A percentile compares a stretch with the other conserved stretches of the same genome.
Evolutionary conservation across 1,140 invertebrate species (phyloP).

Genomic region (Diploscapter pachys): DNA sequence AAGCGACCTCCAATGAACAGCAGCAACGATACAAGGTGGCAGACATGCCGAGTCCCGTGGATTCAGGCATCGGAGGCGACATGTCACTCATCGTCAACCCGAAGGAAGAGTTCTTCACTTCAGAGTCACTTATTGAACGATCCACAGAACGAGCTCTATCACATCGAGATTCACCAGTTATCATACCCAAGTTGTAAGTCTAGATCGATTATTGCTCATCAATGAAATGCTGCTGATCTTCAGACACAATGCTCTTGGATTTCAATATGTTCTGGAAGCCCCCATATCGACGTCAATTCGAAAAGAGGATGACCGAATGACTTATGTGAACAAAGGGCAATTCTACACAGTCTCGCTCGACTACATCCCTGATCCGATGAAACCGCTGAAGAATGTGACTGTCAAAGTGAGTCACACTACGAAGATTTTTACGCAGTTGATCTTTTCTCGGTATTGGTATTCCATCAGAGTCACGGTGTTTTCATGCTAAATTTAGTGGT

Average conservation of each 20-base stretch:
- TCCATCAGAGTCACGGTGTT: neutral
- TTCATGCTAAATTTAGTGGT: neutral
- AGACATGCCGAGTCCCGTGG: conserved; percentile 54
- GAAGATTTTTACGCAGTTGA: neutral
- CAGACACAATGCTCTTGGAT: conserved; percentile 63
- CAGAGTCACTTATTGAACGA: conserved; percentile 49
- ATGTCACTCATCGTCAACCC: conserved; percentile 58
- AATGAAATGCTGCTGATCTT: conserved; percentile 74
- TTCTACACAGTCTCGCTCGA: conserved; percentile 98
- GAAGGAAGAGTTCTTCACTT: conserved; percentile 61
- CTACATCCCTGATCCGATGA: conserved; percentile 87
- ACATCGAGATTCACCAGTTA: conserved; percentile 65
- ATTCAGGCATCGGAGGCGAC: conserved; percentile 52
- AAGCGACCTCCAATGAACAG: conserved; percentile 64
- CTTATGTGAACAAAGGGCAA: conserved; percentile 95
- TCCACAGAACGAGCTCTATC: conserved; percentile 56
- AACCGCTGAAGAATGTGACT: conserved; percentile 78
- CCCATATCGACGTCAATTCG: conserved; percentile 94
- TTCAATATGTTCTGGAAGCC: conserved; percentile 91
- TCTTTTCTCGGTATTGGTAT: neutral
- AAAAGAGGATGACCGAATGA: conserved; percentile 93
- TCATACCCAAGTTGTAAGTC: conserved; percentile 95
- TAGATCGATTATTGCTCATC: conserved; percentile 60
- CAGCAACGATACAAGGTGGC: conserved; percentile 65
- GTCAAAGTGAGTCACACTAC: conserved; percentile 75